A percentile compares a stretch with the other conserved stretches of the same genome.
Conservation (phyloP, 2,797 vertebrate genomes). For the Phrynocephalus guinanensis region DNA sequence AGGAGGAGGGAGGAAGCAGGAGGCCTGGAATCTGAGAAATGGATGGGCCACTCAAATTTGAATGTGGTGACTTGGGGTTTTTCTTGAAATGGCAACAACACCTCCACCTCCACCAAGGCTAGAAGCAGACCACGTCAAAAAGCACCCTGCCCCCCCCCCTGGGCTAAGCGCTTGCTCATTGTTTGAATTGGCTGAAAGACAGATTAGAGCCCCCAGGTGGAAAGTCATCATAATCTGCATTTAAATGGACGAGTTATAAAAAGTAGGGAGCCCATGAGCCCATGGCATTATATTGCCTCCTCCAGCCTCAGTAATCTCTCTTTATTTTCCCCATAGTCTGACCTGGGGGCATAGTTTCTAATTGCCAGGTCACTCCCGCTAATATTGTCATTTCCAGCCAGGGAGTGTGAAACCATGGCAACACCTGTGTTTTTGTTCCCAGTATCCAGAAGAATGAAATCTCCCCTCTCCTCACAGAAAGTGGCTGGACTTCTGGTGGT, state of each 20-base stretch:
- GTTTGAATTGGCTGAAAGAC: slow-evolving; percentile 64
- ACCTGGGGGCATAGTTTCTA: slow-evolving; percentile 74
- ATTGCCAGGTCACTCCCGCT: slow-evolving; percentile 69
- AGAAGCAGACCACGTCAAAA: slow-evolving; percentile 13
- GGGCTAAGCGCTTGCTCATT: slow-evolving; percentile 59
- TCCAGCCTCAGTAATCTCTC: slow-evolving; percentile 59
- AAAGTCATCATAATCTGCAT: slow-evolving; percentile 70
- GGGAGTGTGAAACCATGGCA: slow-evolving; percentile 78
- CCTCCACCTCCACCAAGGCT: background rate
- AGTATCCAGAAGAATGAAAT: slow-evolving; percentile 67
- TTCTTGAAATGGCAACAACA: background rate
- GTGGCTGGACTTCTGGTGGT: slow-evolving; percentile 25
- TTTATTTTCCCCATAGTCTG: slow-evolving; percentile 71
- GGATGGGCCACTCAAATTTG: background rate
- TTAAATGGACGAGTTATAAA: slow-evolving; percentile 63
- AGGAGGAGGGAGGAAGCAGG: background rate
- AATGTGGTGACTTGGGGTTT: background rate
- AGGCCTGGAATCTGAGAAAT: slow-evolving; percentile 1
- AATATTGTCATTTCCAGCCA: slow-evolving; percentile 79
- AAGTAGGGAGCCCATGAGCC: slow-evolving; percentile 67
- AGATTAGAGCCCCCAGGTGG: slow-evolving; percentile 72
- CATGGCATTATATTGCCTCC: slow-evolving; percentile 55
- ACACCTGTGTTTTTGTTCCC: slow-evolving; percentile 70
- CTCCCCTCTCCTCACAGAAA: slow-evolving; percentile 68
- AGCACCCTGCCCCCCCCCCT: slow-evolving; percentile 46